A percentile compares a stretch with the other conserved stretches of the same genome.
Evolutionary conservation across 53 echinoderm and acorn worm species (phyloP).

Genomic region (Stichopus horrens): DNA sequence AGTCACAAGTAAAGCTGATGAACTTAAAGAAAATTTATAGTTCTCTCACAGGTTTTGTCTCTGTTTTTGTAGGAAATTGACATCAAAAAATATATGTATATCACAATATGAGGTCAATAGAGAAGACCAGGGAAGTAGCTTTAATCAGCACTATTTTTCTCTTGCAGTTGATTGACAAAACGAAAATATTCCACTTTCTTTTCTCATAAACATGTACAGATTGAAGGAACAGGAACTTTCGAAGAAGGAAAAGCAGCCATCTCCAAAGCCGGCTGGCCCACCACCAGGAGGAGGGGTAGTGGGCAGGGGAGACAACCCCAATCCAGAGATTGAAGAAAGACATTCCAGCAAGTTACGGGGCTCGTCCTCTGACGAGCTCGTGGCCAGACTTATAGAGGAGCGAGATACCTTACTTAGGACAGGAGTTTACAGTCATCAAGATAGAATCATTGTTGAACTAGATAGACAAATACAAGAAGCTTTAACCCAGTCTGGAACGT

Average conservation of each 20-base stretch:
- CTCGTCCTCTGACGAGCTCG: conserved; percentile 61
- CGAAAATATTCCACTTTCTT: not conserved
- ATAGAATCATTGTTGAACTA: conserved; percentile 87
- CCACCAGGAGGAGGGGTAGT: conserved; percentile 3
- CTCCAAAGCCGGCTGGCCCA: not conserved
- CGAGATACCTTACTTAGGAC: conserved; percentile 88
- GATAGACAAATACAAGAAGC: conserved; percentile 86
- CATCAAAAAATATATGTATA: no score
- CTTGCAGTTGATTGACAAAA: no score
- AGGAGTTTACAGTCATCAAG: conserved; percentile 94
- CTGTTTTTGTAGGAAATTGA: no score
- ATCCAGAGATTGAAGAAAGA: conserved; percentile 47
- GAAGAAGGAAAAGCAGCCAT: conserved; percentile 58
- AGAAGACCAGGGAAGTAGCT: no score
- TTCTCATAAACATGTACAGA: conserved; percentile 29
- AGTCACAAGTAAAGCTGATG: no score
- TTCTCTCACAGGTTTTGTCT: no score
- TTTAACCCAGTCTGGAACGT: conserved; percentile 54
- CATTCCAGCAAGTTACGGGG: conserved; percentile 52
- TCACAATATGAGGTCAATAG: no score
- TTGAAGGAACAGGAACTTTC: conserved; percentile 72
- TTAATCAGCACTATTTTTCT: no score
- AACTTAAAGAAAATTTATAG: no score
- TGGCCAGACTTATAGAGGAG: conserved; percentile 95
- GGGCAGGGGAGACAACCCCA: not conserved